Base-by-base conservation (phyloP, 2,113 vertebrate genomes). In the Amazona guildingii region DNA sequence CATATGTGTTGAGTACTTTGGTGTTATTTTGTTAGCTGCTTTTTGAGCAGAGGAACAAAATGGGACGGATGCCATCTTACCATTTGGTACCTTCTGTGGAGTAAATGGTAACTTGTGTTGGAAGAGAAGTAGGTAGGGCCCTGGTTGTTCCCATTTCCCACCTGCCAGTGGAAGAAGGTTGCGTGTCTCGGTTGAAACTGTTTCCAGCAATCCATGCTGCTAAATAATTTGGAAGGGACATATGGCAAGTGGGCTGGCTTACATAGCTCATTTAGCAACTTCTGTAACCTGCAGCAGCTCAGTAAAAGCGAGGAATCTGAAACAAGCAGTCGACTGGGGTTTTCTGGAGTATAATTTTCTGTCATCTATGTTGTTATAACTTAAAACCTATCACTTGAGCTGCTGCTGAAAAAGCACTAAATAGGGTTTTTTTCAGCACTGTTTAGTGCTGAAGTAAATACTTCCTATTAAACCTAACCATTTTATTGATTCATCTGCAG, bases 211-310 rank as follows among this genome's bases (percentile, higher is more conserved):
- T 83, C 43, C n/a, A 11, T 84, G 69, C 44, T 82, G 77, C 69
- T 91, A 61, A 94, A 68, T 92, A 69, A 66, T 85, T 91, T 86
- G 73, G 49, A 82, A 84, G 86, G 83, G 44, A 93, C 88, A 88
- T 94, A 95, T 94, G 90, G 94, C 81, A 81, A 46, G 90, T 95
- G 88, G 92, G 95, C 62, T 95, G 92, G 72, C 64, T 92, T 94
- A 63, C 79, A 35, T 13, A 89, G 77, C 88, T 95, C 88, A 35
- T 75, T 87, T 85, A 84, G 52, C 88, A 91, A 83, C 91, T 91
- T 44, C 44, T 84, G 55, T 86, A 84, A 83, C 75, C 69, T 79
- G 6, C 43, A 84, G 69, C 74, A 86, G 80, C 80, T 86, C 77
- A 54, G 83, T 35, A 37, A n/a, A 93, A 93, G 67, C 0, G 1